Evolutionary conservation across 2,888 invertebrate species (phyloP), one percentile per base, ranked within the genome.

Genomic region (Campoletis raptor): DNA sequence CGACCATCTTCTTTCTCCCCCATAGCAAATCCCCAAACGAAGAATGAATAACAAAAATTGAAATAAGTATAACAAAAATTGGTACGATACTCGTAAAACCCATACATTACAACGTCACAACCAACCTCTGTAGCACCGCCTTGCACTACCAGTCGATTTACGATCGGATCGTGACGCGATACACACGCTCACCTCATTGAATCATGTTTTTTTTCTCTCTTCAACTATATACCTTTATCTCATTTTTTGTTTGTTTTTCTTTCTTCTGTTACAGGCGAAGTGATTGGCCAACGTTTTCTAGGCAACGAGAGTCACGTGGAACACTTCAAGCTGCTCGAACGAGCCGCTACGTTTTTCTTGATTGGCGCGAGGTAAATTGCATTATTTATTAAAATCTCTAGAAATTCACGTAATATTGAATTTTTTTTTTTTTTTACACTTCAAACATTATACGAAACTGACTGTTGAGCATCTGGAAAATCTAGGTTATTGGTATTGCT

Each of bases 281-380:
- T 97, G 94, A 95, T 96, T 93, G 96, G 96, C 90, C 96, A 97
- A 91, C 96, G 96, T 94, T 97, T 97, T 94, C 95, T 96, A 92
- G 98, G 98, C 91, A 98, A 98, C 94, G 95, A 96, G 91, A 97
- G 97, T 89, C 96, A 96, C 92, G 96, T 96, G 91, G 98, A 98
- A 94, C 97, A 98, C 95, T 99, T 99, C 95, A 97, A 97, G 94
- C 96, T 99, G 93, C 96, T 99, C 94, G 97, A 98, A 95, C 97
- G 97, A 94, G 97, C 98, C 95, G 97, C 97, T 91, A 97, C 97
- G 94, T 97, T 97, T 86, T 96, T 99, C 92, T 96, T 99, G 92
- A 96, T 99, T 91, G 99, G 99, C 91, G 98, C 98, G 92, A 97
- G 97, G 98, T 98, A 95, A 95, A 95, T 93, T 66, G 3, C 10